Percentiles rank a stretch among this genome's conserved stretches.
phyloP scores from a whole-genome alignment of 2,113 vertebrate genomes.

The Gymnarchus niloticus region DNA sequence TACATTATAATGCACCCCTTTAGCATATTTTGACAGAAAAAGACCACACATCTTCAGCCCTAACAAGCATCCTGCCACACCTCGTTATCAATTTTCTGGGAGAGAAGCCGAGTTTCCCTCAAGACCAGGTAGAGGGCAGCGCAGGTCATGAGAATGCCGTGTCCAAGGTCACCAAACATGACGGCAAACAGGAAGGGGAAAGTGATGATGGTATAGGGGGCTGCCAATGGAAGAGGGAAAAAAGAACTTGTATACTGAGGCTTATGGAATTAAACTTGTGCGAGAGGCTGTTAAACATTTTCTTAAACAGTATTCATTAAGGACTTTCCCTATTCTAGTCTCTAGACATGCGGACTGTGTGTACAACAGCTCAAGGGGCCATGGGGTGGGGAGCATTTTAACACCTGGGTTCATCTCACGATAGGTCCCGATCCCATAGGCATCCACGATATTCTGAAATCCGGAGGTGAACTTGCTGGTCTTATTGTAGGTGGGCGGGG shows the following conservation, averaged over 20 bases:
- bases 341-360: background rate
- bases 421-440: slow-evolving; percentile 90
- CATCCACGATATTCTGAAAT: slow-evolving; percentile 94
- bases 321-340: background rate
- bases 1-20: background rate
- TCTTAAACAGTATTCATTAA: background rate
- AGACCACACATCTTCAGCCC: background rate
- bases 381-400: background rate
- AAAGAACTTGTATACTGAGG: background rate
- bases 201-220: slow-evolving; percentile 93
- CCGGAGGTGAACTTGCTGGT: slow-evolving; percentile 95
- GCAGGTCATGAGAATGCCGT: slow-evolving; percentile 84
- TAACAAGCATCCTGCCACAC: slow-evolving; percentile 49
- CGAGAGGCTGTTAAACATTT: no score
- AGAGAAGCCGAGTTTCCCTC: slow-evolving; percentile 82
- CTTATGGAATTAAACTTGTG: background rate
- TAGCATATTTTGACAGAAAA: background rate
- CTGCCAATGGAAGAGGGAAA: slow-evolving; percentile 50
- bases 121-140: slow-evolving; percentile 89
- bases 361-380: background rate
- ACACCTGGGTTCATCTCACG: slow-evolving; percentile 92
- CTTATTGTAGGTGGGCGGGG: slow-evolving; percentile 93
- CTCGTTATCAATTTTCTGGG: slow-evolving; percentile 94
- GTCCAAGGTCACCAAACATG: slow-evolving; percentile 97
- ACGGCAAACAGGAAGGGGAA: slow-evolving; percentile 98